phyloP scores from a whole-genome alignment of 2,113 vertebrate species.

The Myiozetetes cayanensis region DNA sequence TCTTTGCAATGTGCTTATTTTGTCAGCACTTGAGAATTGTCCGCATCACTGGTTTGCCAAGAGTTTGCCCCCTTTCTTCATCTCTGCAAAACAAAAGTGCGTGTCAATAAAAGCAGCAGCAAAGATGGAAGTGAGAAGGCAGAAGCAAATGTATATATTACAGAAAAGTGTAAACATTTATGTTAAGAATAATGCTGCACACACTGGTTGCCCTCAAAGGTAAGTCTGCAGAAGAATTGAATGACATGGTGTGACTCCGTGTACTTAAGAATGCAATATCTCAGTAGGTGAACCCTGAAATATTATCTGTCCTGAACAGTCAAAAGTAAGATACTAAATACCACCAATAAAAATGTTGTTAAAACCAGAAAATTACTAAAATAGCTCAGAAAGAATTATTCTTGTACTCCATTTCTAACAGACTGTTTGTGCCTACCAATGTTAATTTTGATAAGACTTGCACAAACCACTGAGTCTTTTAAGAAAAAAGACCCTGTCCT shows the following conservation, averaged over 20 bases:
- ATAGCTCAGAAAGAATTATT: neutral
- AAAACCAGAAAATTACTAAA: neutral
- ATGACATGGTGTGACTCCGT: neutral
- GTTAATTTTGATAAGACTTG: neutral
- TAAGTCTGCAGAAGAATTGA: neutral
- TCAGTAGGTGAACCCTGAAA: neutral
- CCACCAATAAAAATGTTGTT: neutral
- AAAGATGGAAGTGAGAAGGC: neutral
- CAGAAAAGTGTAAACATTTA: neutral
- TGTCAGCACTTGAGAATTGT: conserved; percentile 5
- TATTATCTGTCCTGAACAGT: neutral
- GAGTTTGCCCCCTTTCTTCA: neutral
- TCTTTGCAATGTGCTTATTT: conserved; percentile 8
- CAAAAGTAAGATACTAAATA: neutral
- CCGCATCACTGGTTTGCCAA: neutral
- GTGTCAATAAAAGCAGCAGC: neutral
- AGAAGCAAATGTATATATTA: neutral
- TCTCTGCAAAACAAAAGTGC: neutral
- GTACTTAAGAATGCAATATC: neutral
- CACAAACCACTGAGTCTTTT: neutral
- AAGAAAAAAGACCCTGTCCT: neutral
- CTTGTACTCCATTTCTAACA: neutral
- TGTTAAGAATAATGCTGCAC: neutral
- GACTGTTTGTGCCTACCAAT: neutral
- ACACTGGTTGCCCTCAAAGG: neutral